Base-by-base conservation (phyloP, 1,140 invertebrate species). In the Heliconius nattereri region DNA sequence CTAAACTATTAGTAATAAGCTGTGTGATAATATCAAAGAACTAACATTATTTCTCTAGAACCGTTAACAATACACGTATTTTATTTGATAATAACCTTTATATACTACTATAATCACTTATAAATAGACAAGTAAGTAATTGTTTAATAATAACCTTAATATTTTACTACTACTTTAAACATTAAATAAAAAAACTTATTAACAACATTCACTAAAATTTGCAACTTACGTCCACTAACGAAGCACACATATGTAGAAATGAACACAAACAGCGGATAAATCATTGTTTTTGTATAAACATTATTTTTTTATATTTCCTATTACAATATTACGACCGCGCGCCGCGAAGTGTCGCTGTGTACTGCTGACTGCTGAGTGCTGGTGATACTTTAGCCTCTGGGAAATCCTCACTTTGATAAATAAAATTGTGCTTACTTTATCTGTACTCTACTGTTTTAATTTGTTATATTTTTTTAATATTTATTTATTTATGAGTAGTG, bases 161-260 rank as follows among this genome's bases (percentile, higher is more conserved):
- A 19, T 52, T 52, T 1, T 52, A 52, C 40, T 45, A 45, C 40
- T 66, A 23, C 54, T 26, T 26, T 29, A 26, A 66, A 13, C 60
- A 66, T 26, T 66, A 13, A 13, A 66, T 26, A 29, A 16, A 66
- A 66, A 29, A 29, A 9, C 7, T 26, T 52, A 70, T 11, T 52
- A 37, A 74, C 11, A 54, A 1, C 7, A 20, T 37, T 19, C 52
- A 83, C 77, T 71, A 78, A 79, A 79, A 81, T 73, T n/a, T 76
- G 77, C 54, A 81, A 83, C 82, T 83, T 78, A 83, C 82, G 82
- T 78, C 82, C 79, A 81, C 81, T 77, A 52, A 79, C 81, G 66
- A 54, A 37, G 76, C 76, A 78, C 54, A 76, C 32, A 76, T 73
- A 76, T 76, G n/a, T 37, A 79, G 66, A 60, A 78, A 82, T 23